These are phyloP conservation scores for Papilio polytes DNA, from an alignment of 1,140 invertebrate species.

Conservation along the genomic window DNA sequence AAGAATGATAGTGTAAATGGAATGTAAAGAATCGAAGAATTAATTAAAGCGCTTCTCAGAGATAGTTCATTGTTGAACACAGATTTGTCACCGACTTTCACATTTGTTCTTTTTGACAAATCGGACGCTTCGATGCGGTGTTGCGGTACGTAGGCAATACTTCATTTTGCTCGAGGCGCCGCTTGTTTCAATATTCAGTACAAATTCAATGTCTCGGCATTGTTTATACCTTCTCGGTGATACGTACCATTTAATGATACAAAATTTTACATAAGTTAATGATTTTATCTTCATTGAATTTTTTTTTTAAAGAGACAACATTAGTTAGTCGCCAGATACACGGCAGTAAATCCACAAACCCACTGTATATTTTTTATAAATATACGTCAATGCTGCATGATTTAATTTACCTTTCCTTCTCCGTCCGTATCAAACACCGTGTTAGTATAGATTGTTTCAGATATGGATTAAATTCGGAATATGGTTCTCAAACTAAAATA, in stretches of 20 bases:
- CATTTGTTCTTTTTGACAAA: constrained; percentile 24
- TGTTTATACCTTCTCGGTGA: not conserved
- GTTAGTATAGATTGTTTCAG: no score
- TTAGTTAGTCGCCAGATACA: no score
- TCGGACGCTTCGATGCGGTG: not conserved
- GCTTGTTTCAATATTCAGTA: constrained; percentile 9
- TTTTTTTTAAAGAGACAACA: no score
- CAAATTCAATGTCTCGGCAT: not conserved
- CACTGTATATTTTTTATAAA: no score
- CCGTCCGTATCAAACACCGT: no score
- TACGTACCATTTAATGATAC: not conserved
- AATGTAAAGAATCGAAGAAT: not conserved
- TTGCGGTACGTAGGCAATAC: not conserved
- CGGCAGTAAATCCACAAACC: no score
- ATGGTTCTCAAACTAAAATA: not conserved
- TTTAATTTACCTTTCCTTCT: no score
- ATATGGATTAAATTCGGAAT: no score
- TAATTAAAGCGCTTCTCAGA: constrained; percentile 6
- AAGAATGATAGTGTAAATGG: not conserved
- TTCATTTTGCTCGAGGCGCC: not conserved
- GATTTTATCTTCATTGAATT: no score
- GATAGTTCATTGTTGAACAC: not conserved
- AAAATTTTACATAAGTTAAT: no score
- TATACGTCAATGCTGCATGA: no score
- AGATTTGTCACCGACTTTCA: constrained; percentile 3